These are phyloP conservation scores for Griposia aprilina DNA, from an alignment of 2,888 invertebrate genomes.

Conservation along the genomic window DNA sequence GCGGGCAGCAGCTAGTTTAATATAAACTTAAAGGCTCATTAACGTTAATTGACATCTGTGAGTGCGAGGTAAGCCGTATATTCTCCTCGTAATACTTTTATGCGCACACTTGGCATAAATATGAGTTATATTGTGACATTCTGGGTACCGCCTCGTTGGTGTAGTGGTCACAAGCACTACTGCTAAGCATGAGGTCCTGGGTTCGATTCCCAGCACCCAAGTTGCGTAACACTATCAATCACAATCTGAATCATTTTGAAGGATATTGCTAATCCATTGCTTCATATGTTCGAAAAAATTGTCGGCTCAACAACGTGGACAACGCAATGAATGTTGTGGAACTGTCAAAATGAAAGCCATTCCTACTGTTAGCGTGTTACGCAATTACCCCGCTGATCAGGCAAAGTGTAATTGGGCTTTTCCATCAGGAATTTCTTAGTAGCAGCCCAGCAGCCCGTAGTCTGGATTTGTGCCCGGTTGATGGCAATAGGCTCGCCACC, in stretches of 20 bases:
- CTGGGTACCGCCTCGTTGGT: not conserved
- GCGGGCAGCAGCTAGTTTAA: no score
- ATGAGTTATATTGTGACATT: constrained; percentile 32
- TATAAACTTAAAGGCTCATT: constrained; percentile 29
- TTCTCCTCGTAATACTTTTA: constrained; percentile 36
- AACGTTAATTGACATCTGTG: constrained; percentile 28
- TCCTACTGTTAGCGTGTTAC: no score
- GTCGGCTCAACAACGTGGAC: no score
- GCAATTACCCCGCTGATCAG: not conserved
- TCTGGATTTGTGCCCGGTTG: not conserved
- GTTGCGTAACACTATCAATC: no score
- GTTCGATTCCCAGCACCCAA: not conserved
- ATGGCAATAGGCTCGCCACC: not conserved
- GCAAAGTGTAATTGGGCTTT: not conserved
- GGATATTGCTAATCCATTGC: no score
- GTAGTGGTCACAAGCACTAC: not conserved
- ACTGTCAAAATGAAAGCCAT: no score
- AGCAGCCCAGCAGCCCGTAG: not conserved
- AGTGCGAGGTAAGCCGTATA: constrained; percentile 25
- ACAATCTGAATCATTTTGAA: no score
- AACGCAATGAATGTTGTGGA: no score
- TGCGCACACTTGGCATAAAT: constrained; percentile 44
- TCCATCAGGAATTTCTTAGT: not conserved
- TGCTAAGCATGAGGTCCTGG: not conserved
- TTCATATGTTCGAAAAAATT: no score